Percentiles rank a stretch among this genome's conserved stretches.
Conservation (phyloP, 1,140 invertebrate genomes). For the Aphelenchoides besseyi region DNA sequence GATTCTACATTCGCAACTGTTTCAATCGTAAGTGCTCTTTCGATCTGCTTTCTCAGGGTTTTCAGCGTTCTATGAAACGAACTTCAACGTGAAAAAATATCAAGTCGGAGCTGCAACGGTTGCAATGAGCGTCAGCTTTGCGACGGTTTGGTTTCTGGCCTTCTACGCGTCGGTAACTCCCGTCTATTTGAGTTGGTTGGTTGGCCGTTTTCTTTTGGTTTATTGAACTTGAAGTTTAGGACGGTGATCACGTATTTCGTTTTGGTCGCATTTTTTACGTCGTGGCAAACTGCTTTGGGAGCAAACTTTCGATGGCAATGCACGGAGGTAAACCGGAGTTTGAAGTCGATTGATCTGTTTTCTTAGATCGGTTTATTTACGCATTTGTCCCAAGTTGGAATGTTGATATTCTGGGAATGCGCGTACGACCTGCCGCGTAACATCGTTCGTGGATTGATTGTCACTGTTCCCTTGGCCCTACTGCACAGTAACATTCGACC, state of each 20-base stretch:
- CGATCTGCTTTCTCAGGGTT: not conserved
- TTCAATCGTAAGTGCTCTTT: slow-evolving; percentile 10
- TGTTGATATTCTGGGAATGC: not conserved
- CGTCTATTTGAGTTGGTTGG: not conserved
- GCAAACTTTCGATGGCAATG: slow-evolving; percentile 21
- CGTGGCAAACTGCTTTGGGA: slow-evolving; percentile 6
- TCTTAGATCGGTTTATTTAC: not conserved
- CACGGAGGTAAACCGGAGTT: not conserved
- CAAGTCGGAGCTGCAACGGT: not conserved
- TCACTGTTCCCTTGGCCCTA: not conserved
- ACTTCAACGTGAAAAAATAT: slow-evolving; percentile 2
- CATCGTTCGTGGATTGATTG: not conserved
- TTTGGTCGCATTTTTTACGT: not conserved
- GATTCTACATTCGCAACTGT: slow-evolving; percentile 1
- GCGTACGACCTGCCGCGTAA: not conserved
- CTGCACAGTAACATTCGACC: not conserved
- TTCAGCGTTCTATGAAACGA: slow-evolving; percentile 12
- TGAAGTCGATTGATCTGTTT: too few relatives aligned
- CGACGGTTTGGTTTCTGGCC: not conserved
- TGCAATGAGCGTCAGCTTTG: not conserved
- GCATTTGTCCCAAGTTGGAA: not conserved
- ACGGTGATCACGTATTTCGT: not conserved
- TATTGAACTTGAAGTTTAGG: not conserved
- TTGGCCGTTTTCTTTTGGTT: not conserved
- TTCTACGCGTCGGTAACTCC: not conserved